Evolutionary conservation across 1,140 invertebrate genomes (phyloP), one percentile per base, ranked within the genome.

Genomic region (Cecropterus lyciades): DNA sequence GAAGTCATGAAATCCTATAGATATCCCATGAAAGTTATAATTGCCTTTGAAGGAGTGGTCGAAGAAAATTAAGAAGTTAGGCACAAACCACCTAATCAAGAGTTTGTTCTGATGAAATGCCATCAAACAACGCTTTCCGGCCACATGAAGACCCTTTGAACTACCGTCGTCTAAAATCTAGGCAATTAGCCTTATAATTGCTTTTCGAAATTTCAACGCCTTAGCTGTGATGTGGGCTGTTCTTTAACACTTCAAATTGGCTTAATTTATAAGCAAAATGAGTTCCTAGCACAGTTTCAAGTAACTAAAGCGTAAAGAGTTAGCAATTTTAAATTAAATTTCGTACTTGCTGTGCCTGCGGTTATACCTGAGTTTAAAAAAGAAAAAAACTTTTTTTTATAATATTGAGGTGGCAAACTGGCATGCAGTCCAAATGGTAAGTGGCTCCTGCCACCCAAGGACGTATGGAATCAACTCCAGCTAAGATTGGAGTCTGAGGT

Each of bases 191-290:
- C 43, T 33, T 46, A 10, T 57, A 57, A 57, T 57, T 27, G 40
- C 15, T 43, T 53, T 53, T 57, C 46, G 55, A 57, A 43, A 57
- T 8, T 57, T 57, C 20, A 30, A 27, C 20, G 42, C 40, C 37
- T 30, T 37, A 37, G 27, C 27, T 37, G 33, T 6, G 33, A 37
- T 37, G 11, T 37, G 30, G 7, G 33, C 33, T 10, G 33, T 11
- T 37, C 33, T 37, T 37, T 30, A 0, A 30, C 7, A 30, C 3
- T 30, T 30, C 7, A 30, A 30, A 30, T 1, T 24, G 20, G 20
- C 27, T 30, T 30, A 3, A 4, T 7, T 30, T 8, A 30, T 30
- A 30, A 30, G 7, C 27, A 30, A 7, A 0, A 30, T 30, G 3
- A 30, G 1, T 30, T 30, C 3, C 7, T 30, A 4, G 7, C 7